These are phyloP conservation scores for Coregonus ussuriensis DNA, from an alignment of 2,797 vertebrate species.

Conservation along the genomic window DNA sequence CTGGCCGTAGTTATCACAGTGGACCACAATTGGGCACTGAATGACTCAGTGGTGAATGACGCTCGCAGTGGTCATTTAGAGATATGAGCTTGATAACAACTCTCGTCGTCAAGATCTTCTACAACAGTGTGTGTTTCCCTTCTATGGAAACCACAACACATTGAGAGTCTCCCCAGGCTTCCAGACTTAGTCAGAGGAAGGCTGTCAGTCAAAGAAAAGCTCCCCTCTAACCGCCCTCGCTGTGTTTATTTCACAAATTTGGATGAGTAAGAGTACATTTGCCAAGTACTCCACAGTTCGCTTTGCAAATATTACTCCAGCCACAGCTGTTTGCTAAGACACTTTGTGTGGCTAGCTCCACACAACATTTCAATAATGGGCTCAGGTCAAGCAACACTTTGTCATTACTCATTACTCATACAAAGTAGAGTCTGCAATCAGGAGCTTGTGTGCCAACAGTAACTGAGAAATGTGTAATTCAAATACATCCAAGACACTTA, in stretches of 20 bases:
- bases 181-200: conserved; percentile 53
- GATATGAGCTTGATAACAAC: not conserved
- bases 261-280: conserved; percentile 62
- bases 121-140: not conserved
- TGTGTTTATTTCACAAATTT: conserved; percentile 66
- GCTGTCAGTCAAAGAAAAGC: conserved; percentile 25
- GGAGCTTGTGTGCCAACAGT: not conserved
- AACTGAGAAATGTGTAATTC: not conserved
- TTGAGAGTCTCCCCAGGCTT: conserved; percentile 61
- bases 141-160: conserved; percentile 45
- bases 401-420: conserved; percentile 4
- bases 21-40: too few relatives aligned
- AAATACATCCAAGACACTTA: not conserved
- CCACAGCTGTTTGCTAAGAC: conserved; percentile 59
- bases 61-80: too few relatives aligned
- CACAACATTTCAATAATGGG: conserved; percentile 29
- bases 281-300: conserved; percentile 51
- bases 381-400: conserved; percentile 26
- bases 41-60: not conserved
- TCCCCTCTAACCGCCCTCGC: conserved; percentile 28
- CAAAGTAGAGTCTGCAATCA: not conserved
- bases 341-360: conserved; percentile 40
- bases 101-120: not conserved
- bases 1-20: not conserved
- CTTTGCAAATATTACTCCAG: conserved; percentile 49